Base-by-base conservation (phyloP, 2,888 invertebrate genomes). In the Ametastegia equiseti region DNA sequence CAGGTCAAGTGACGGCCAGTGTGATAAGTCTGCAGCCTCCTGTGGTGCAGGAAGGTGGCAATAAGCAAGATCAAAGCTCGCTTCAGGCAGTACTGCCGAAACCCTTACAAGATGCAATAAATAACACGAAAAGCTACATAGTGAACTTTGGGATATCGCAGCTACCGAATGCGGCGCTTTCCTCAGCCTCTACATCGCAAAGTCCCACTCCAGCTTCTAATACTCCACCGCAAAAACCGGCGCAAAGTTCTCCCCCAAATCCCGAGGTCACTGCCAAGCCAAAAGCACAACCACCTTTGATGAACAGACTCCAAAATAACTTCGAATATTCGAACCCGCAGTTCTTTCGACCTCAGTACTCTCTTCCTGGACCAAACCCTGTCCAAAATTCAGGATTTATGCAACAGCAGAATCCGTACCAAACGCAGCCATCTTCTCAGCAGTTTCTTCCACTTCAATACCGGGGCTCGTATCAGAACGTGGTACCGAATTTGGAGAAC, bases 91-190 rank as follows among this genome's bases (percentile, higher is more conserved):
- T 75, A 19, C 11, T 75, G 5, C 50, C 50, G 7, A 75, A 54
- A 27, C 54, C 36, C 13, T 23, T 75, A 33, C 75, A 75, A 45
- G 75, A 50, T 13, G 50, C 75, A 9, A 54, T 75, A 33, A 75
- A 75, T 54, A 36, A 36, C 23, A 75, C 75, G 0, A 75, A 75
- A 54, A 75, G 75, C 15, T 75, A 75, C 54, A 27, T 75, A 54
- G 54, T 75, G 11, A 75, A 75, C 13, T 75, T 75, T 15, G 75
- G 75, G 1, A 75, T 75, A 36, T 75, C 75, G 23, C 33, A 50
- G 36, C 33, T 75, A 33, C 54, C 75, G 65, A 67, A 9, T 13
- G 19, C 4, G 19, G 39, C 13, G 4, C 27, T 30, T 15, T 30
- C 60, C 30, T 60, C 60, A 11, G 3, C 27, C 6, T 15, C 30